Conservation (phyloP, 2,113 vertebrate genomes). For the Numenius arquata region DNA sequence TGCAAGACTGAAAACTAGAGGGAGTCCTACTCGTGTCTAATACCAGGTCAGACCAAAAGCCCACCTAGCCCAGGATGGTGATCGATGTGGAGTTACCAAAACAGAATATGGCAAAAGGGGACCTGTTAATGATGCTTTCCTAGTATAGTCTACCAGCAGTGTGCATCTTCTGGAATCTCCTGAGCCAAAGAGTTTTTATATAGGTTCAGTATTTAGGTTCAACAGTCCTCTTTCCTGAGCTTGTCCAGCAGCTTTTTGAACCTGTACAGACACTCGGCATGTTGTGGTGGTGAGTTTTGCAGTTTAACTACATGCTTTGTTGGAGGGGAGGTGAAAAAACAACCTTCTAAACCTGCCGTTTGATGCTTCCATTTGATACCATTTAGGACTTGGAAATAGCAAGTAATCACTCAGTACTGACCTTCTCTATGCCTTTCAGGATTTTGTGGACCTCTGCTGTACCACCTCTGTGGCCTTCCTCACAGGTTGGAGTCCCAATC, state of each 20-base stretch:
- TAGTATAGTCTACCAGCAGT: neutral
- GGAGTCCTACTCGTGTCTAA: neutral
- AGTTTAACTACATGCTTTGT: neutral
- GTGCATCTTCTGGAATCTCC: neutral
- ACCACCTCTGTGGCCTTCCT: neutral
- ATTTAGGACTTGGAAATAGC: neutral
- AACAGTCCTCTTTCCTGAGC: neutral
- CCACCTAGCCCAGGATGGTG: neutral
- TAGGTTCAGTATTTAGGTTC: neutral
- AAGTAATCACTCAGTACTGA: neutral
- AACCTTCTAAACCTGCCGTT: neutral
- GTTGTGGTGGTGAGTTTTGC: neutral
- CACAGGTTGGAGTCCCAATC: neutral
- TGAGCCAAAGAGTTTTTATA: neutral
- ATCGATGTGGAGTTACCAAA: neutral
- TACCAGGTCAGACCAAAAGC: neutral
- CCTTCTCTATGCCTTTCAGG: neutral
- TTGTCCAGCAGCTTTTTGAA: neutral
- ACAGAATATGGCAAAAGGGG: neutral
- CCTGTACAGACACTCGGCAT: neutral
- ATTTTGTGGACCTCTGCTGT: neutral
- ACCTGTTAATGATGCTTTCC: neutral
- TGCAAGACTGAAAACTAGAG: neutral
- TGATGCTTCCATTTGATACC: neutral
- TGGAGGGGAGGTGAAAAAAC: neutral